Conservation (phyloP, 2,113 vertebrate species). For the Tragulus kanchil region DNA sequence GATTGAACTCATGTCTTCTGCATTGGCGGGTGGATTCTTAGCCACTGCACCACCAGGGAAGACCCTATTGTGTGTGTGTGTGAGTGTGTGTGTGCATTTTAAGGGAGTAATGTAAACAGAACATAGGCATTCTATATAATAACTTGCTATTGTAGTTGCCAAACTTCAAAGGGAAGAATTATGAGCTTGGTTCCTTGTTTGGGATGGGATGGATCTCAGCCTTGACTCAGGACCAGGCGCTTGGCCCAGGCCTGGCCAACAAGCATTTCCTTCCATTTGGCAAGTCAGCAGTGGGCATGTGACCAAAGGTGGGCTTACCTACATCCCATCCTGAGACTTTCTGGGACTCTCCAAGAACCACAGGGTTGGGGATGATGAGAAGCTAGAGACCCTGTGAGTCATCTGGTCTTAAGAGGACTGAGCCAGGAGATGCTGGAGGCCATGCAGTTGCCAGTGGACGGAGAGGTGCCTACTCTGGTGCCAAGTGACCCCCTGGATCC, state of each 20-base stretch:
- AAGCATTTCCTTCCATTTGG: not conserved
- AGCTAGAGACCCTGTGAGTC: not conserved
- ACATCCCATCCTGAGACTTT: not conserved
- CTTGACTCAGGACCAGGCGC: not conserved
- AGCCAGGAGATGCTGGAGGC: not conserved
- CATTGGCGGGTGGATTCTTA: too few relatives aligned
- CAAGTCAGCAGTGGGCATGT: not conserved
- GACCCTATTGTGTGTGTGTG: too few relatives aligned
- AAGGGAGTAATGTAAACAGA: not conserved
- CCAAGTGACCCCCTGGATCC: not conserved
- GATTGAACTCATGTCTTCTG: too few relatives aligned
- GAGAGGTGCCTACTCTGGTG: not conserved
- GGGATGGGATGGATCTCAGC: not conserved
- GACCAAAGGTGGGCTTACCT: not conserved
- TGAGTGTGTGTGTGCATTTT: not conserved
- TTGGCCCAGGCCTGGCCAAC: not conserved
- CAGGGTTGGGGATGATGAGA: not conserved
- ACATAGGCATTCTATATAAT: not conserved
- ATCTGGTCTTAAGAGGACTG: not conserved
- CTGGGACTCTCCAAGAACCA: not conserved
- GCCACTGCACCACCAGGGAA: too few relatives aligned
- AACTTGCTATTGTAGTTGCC: not conserved
- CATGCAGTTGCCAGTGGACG: accelerated
- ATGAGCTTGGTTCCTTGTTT: not conserved
- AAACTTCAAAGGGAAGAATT: too few relatives aligned